Evolutionary conservation across 2,888 invertebrate species (phyloP).

Genomic region (Carcina quercana): DNA sequence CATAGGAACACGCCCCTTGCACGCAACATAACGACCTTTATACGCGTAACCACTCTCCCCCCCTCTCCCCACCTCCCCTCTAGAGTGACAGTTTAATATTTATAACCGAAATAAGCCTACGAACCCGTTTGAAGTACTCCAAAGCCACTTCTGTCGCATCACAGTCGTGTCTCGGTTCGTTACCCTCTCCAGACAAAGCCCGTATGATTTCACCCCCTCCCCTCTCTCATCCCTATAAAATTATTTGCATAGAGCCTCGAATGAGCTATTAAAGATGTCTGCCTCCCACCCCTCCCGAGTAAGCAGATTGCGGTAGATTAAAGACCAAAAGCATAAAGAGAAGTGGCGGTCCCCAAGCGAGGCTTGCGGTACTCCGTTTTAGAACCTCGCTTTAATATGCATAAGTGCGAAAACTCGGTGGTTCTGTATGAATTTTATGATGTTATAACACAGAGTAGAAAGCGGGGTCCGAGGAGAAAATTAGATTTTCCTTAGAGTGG

Average conservation of each 20-base stretch:
- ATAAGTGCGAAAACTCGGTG: conserved; percentile 56
- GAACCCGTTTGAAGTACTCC: conserved; percentile 50
- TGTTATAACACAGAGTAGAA: conserved; percentile 44
- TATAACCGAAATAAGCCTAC: conserved; percentile 58
- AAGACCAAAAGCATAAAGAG: conserved; percentile 69
- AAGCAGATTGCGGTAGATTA: conserved; percentile 74
- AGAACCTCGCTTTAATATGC: conserved; percentile 47
- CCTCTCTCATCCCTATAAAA: conserved; percentile 41
- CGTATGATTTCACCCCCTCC: conserved; percentile 56
- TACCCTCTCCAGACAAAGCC: conserved; percentile 69
- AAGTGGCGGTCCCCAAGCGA: conserved; percentile 35
- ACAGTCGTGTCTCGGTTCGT: conserved; percentile 68
- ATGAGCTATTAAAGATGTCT: conserved; percentile 74
- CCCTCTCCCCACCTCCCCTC: conserved; percentile 28
- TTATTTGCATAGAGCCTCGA: conserved; percentile 73
- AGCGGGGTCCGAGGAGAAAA: conserved; percentile 61
- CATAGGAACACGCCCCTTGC: conserved; percentile 30
- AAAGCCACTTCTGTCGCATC: conserved; percentile 62
- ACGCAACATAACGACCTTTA: conserved; percentile 38
- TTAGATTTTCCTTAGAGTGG: conserved; percentile 66
- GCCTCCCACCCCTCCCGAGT: conserved; percentile 48
- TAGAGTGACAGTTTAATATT: conserved; percentile 58
- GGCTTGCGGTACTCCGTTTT: conserved; percentile 48
- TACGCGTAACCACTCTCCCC: conserved; percentile 50
- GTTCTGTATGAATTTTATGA: conserved; percentile 54